Conservation (phyloP, 2,113 vertebrate genomes). For the Neomonachus schauinslandi region DNA sequence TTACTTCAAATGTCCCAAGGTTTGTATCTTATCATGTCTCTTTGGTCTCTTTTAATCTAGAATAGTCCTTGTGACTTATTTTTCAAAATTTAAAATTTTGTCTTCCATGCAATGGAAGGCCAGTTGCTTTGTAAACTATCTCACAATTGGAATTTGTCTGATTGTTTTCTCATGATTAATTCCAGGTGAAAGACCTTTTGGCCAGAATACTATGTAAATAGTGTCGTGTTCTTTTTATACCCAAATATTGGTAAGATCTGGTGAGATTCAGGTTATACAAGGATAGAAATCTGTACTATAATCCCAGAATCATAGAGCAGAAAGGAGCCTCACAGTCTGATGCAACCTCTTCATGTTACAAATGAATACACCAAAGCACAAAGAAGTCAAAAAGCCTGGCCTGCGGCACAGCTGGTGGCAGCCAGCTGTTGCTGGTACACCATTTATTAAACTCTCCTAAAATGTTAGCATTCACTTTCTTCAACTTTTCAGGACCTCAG, state of each 20-base stretch:
- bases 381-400: not conserved
- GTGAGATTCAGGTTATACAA: not conserved
- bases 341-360: not conserved
- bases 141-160: not conserved
- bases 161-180: not conserved
- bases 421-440: not conserved
- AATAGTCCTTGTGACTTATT: not conserved
- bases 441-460: not conserved
- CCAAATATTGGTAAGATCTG: not conserved
- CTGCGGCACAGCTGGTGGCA: accelerated
- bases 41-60: not conserved
- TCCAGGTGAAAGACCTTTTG: not conserved
- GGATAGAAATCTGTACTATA: not conserved
- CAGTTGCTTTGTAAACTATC: not conserved
- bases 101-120: not conserved
- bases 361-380: not conserved
- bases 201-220: not conserved
- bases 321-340: not conserved
- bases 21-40: not conserved
- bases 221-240: not conserved
- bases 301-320: not conserved
- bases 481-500: not conserved
- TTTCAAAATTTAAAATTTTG: not conserved
- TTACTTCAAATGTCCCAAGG: not conserved
- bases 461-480: not conserved